Conservation (phyloP, 2,797 vertebrate genomes). For the Gymnocypris eckloni region DNA sequence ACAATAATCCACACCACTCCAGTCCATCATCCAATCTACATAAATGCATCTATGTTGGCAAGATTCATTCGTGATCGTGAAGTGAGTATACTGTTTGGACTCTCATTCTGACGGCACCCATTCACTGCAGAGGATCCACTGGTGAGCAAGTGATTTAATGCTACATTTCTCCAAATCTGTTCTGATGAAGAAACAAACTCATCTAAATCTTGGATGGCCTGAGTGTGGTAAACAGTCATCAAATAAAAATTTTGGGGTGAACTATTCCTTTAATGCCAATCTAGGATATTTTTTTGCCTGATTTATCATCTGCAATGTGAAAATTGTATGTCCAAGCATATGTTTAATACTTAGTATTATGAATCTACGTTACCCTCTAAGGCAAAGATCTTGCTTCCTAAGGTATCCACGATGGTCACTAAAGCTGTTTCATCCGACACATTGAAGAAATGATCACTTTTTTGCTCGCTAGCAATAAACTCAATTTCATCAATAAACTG, state of each 20-base stretch:
- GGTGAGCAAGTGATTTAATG: background rate
- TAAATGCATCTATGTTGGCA: too few species aligned
- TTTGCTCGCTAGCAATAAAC: conserved; percentile 87
- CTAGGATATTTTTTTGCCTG: background rate
- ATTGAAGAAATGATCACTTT: conserved; percentile 96
- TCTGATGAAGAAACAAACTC: background rate
- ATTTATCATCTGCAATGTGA: background rate
- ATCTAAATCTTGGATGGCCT: background rate
- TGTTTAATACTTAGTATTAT: background rate
- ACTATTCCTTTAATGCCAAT: background rate
- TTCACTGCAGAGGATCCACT: background rate
- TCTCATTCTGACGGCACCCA: background rate
- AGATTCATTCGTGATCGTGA: too few species aligned
- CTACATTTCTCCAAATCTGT: background rate
- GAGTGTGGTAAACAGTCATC: background rate
- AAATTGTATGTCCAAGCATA: background rate
- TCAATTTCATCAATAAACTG: conserved; percentile 92
- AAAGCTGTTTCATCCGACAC: conserved; percentile 93
- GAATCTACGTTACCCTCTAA: conserved; percentile 85
- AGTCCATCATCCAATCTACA: too few species aligned
- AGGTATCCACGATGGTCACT: conserved; percentile 88
- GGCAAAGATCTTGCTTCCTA: conserved; percentile 95
- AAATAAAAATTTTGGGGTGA: background rate
- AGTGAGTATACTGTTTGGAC: background rate
- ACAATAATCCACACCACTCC: too few species aligned